phyloP scores from a whole-genome alignment of 2,888 invertebrate species.

The Eurytoma adleriae region DNA sequence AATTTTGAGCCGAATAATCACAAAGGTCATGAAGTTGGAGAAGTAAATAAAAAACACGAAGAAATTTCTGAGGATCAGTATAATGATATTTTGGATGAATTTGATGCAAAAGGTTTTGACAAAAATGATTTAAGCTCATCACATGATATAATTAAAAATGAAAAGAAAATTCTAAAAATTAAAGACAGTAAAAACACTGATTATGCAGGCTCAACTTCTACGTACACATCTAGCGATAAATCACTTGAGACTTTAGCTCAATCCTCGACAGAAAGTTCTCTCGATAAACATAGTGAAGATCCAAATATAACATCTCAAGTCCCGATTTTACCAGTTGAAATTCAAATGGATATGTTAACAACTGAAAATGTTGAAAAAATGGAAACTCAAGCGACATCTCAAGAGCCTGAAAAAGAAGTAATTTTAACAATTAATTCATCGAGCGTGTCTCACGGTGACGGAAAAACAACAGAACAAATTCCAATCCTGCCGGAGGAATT shows the following conservation, averaged over 20 bases:
- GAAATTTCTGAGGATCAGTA: conserved; percentile 71
- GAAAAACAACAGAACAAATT: conserved; percentile 70
- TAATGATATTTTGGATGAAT: conserved; percentile 71
- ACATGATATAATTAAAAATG: conserved; percentile 42
- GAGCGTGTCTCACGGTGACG: conserved; percentile 58
- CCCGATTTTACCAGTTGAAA: conserved; percentile 71
- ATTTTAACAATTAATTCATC: conserved; percentile 56
- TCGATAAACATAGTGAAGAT: conserved; percentile 65
- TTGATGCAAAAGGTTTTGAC: conserved; percentile 61
- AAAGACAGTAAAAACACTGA: conserved; percentile 51
- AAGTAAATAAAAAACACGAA: conserved; percentile 61
- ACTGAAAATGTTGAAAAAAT: conserved; percentile 63
- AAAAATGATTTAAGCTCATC: conserved; percentile 54
- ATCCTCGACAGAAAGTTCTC: conserved; percentile 10
- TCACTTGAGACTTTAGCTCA: conserved; percentile 19
- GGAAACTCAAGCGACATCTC: conserved; percentile 54
- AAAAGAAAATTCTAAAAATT: conserved; percentile 56
- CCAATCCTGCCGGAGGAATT: conserved; percentile 73
- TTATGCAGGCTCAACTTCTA: conserved; percentile 38
- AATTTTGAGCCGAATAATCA: not conserved
- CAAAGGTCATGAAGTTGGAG: conserved; percentile 15
- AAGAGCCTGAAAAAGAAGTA: conserved; percentile 57
- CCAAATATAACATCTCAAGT: conserved; percentile 69
- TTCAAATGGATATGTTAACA: conserved; percentile 70
- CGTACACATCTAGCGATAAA: conserved; percentile 37